Evolutionary conservation across 2,888 invertebrate genomes (phyloP).

Genomic region (Amorpha juglandis): DNA sequence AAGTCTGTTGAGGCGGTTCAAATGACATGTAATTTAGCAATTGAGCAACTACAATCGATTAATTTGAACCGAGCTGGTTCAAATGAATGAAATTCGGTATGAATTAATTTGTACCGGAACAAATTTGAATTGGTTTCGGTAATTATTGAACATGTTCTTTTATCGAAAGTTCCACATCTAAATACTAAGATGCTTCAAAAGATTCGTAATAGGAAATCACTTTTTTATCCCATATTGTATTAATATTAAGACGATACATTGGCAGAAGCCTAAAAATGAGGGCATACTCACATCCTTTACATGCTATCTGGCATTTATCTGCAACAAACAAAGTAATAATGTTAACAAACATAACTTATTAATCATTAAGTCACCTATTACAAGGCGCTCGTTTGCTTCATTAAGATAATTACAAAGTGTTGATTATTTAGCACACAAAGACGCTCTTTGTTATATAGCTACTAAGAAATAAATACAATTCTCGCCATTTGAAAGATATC

Average conservation of each 20-base stretch:
- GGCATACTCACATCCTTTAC: conserved; percentile 73
- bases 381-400: conserved; percentile 9
- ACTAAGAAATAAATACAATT: background rate
- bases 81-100: no score
- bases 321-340: conserved; percentile 66
- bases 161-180: no score
- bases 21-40: no score
- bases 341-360: conserved; percentile 38
- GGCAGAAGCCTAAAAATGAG: background rate
- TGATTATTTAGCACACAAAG: background rate
- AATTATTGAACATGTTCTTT: no score
- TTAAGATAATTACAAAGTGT: background rate
- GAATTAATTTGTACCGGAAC: no score
- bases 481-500: background rate
- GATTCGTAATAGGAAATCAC: background rate
- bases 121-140: no score
- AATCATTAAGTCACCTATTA: conserved; percentile 22
- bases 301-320: conserved; percentile 73
- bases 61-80: no score
- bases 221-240: conserved; percentile 1
- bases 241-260: background rate
- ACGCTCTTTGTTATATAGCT: background rate
- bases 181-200: no score
- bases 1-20: no score
- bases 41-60: no score